Conservation (phyloP, 2,888 invertebrate genomes). For the Phortica magna region DNA sequence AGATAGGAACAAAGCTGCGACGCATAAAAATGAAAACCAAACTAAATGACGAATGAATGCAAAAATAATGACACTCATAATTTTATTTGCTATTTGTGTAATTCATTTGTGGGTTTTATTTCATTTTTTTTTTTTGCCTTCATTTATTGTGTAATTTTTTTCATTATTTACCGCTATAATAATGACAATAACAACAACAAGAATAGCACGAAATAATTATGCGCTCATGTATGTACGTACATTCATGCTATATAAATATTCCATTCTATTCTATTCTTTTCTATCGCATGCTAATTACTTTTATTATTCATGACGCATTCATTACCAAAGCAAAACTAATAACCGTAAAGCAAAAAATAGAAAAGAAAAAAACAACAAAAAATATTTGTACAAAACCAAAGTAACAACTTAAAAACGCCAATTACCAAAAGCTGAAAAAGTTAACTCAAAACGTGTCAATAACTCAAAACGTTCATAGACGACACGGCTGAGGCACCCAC, state of each 20-base stretch:
- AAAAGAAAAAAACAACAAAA: too few species aligned
- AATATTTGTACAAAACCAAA: too few species aligned
- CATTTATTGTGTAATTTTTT: too few species aligned
- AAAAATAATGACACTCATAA: slow-evolving; percentile 3
- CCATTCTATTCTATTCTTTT: neutral
- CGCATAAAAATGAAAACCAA: neutral
- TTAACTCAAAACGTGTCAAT: too few species aligned
- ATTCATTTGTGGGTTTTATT: neutral
- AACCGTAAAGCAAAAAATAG: neutral
- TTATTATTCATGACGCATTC: neutral
- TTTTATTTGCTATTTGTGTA: neutral
- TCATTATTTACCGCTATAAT: slow-evolving; percentile 9
- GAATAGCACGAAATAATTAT: neutral
- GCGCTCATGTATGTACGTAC: neutral
- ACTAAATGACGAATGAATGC: slow-evolving; percentile 7
- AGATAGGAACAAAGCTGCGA: neutral
- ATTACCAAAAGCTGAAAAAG: too few species aligned
- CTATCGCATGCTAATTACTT: neutral
- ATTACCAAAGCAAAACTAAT: neutral
- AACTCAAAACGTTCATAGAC: too few species aligned
- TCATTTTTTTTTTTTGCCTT: neutral
- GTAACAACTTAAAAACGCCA: too few species aligned
- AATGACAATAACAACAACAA: neutral
- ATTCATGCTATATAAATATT: neutral
- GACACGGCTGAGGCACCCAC: too few species aligned